Evolutionary conservation across 1,140 invertebrate species (phyloP).

Genomic region (Tetraneura akinire): DNA sequence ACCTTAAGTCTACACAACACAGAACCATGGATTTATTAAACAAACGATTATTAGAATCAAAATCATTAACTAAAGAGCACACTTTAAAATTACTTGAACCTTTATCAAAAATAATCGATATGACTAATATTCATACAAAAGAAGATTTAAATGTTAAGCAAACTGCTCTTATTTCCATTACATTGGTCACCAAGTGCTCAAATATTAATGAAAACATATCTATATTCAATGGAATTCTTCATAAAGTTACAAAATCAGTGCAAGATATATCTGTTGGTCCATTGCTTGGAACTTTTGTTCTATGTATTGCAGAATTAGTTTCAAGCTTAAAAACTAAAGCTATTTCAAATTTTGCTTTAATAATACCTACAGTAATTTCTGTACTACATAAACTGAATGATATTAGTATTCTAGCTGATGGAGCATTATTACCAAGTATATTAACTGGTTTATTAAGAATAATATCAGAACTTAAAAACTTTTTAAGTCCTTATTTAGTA

Average conservation of each 20-base stretch:
- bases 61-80: conserved; percentile 58
- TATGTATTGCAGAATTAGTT: conserved; percentile 81
- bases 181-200: conserved; percentile 66
- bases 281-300: conserved; percentile 71
- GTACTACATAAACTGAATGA: conserved; percentile 37
- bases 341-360: conserved; percentile 25
- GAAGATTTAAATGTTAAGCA: conserved; percentile 66
- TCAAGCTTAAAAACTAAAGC: conserved; percentile 73
- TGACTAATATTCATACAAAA: conserved; percentile 59
- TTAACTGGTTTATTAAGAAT: conserved; percentile 35
- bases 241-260: conserved; percentile 38
- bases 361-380: conserved; percentile 48
- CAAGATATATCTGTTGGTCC: conserved; percentile 59
- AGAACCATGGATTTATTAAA: conserved; percentile 84
- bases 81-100: conserved; percentile 66
- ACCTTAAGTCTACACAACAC: conserved; percentile 68
- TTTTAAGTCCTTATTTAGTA: conserved; percentile 41
- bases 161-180: conserved; percentile 76
- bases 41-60: conserved; percentile 69
- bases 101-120: conserved; percentile 64
- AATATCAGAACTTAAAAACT: conserved; percentile 48
- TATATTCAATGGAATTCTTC: conserved; percentile 50
- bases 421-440: conserved; percentile 48
- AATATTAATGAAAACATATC: conserved; percentile 49
- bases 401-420: conserved; percentile 16